These are phyloP conservation scores for Laticauda colubrina DNA, from an alignment of 2,113 vertebrate genomes.

Conservation along the genomic window DNA sequence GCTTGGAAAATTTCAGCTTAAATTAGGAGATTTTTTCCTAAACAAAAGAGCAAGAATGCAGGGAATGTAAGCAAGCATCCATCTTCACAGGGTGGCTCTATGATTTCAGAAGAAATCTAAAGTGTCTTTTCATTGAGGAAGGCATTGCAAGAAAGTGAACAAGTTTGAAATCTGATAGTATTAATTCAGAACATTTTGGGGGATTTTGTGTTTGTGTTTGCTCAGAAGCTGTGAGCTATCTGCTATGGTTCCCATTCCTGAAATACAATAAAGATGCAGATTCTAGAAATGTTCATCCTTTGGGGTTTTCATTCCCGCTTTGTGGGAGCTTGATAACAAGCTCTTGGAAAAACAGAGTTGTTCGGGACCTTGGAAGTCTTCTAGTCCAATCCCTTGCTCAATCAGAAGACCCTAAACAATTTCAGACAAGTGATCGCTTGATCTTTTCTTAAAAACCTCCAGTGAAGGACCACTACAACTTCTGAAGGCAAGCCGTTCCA, in stretches of 20 bases:
- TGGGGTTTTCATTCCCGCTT: neutral
- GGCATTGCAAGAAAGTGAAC: neutral
- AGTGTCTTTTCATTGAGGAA: neutral
- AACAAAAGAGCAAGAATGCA: neutral
- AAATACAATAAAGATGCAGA: neutral
- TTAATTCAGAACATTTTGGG: neutral
- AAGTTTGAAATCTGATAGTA: neutral
- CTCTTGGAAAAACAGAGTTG: neutral
- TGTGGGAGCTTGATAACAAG: neutral
- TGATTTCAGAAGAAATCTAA: neutral
- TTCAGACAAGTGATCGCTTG: neutral
- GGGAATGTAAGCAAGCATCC: neutral
- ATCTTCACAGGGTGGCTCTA: neutral
- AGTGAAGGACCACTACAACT: neutral
- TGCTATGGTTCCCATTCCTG: neutral
- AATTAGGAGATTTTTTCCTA: neutral
- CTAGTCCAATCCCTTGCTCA: neutral
- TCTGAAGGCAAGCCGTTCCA: neutral
- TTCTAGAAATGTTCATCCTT: neutral
- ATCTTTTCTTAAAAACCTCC: neutral
- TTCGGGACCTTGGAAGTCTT: neutral
- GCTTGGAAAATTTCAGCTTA: neutral
- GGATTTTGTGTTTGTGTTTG: neutral
- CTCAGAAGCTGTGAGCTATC: neutral
- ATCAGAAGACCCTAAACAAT: neutral